Base-by-base conservation (phyloP, 2,888 invertebrate genomes). In the Epistrophella euchroma region DNA sequence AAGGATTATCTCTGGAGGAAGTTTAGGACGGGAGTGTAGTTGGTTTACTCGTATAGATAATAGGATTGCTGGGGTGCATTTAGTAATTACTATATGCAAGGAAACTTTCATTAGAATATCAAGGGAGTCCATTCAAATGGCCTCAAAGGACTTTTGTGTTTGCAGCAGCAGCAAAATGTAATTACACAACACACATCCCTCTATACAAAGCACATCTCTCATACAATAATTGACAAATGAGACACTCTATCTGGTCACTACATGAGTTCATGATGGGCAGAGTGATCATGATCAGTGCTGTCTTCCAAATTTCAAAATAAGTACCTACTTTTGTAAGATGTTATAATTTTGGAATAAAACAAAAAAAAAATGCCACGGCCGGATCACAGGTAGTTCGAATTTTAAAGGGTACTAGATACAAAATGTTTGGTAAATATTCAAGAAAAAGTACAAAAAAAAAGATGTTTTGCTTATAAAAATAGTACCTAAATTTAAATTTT, bases 161-260 rank as follows among this genome's bases (percentile, higher is more conserved):
- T 25, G 5, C 28, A 37, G 19, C 19, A 37, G 32, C 47, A 47
- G 32, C 76, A 77, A 77, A 81, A 81, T 80, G 85, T 85, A 76
- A 80, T 76, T 81, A 86, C 73, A 81, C 50, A 70, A 83, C 74
- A 83, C 13, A 77, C 68, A 80, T 40, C 66, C 71, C 52, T 22
- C 13, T 55, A 17, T 37, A 52, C 28, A 9, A 56, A 40, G 40
- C 64, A 32, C 74, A 84, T 84, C 82, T 25, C 37, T 40, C 43
- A 55, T 50, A 64, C 71, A 80, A 35, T 19, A 17, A 80, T 76
- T 85, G 76, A 76, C 80, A 81, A 80, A 80, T 68, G 80, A 72
- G 76, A 73, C 72, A 68, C 72, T 80, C 71, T 71, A 64, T 60
- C 68, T 73, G 73, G 32, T 40, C 68, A 73, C 56, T 70, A 47